Evolutionary conservation across 2,888 invertebrate genomes (phyloP).

Genomic region (Halictus quadricinctus): DNA sequence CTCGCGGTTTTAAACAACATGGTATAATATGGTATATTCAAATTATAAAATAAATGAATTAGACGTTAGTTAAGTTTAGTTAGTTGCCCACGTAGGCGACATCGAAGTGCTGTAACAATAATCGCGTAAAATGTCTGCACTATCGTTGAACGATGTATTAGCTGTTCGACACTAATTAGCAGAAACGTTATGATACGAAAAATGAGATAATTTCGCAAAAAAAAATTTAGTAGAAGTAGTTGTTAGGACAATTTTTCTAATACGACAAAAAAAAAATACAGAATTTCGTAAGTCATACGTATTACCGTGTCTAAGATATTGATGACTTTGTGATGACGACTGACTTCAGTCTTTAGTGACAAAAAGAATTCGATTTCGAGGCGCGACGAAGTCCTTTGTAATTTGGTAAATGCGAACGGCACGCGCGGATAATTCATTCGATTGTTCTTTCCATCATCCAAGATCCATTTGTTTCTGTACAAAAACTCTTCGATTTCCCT

Average conservation of each 20-base stretch:
- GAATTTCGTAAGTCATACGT: neutral
- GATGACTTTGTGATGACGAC: neutral
- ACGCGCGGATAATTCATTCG: neutral
- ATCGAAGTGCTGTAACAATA: neutral
- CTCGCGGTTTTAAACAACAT: neutral
- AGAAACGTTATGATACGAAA: neutral
- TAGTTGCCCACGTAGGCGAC: neutral
- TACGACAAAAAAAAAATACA: neutral
- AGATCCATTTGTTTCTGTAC: slow-evolving; percentile 38
- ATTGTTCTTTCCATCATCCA: too few relatives aligned
- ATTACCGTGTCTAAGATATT: neutral
- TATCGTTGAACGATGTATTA: neutral
- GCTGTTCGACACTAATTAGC: neutral
- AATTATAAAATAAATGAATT: neutral
- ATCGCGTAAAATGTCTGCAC: neutral
- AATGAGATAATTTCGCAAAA: neutral
- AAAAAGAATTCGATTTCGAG: neutral
- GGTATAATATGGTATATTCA: neutral
- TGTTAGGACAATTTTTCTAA: neutral
- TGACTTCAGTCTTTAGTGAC: neutral
- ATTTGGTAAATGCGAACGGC: neutral
- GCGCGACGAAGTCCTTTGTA: neutral
- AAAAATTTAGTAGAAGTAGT: neutral
- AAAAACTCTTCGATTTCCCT: slow-evolving; percentile 50
- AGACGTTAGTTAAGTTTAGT: neutral